Evolutionary conservation across 2,797 vertebrate genomes (phyloP), one percentile per base, ranked within the genome.

Genomic region (Masticophis lateralis): DNA sequence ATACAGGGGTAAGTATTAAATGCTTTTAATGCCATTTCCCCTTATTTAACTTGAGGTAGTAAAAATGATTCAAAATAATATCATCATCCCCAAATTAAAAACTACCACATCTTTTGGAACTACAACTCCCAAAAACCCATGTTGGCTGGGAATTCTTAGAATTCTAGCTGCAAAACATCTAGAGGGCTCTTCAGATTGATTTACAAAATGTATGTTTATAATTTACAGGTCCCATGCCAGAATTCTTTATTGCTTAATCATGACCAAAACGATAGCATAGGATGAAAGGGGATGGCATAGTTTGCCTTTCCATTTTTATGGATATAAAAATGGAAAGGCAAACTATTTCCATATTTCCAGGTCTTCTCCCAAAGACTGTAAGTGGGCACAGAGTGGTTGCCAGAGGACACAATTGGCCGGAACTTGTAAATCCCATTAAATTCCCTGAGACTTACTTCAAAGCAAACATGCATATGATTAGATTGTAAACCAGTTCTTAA

Each of bases 1-100:
- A 94, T 96, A 94, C 96, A 93, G 92, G 95, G 95, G 90, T 94
- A 94, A 92, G 0, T 89, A 0, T 69, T 74, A 92, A 93, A 96
- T 93, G 94, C 22, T 94, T 95, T 61, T 91, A 94, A 96, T 92
- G 96, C 96, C 97, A 95, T 95, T 95, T 97, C 97, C 96, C 97
- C 96, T 96, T 97, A 63, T 37, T 89, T 83, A 96, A 97, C 97
- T 96, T 97, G 97, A 98, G 97, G 98, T 98, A 98, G 97, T 97
- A 97, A 96, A 98, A 94, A 96, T 95, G 97, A 93, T 91, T 94
- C 59, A 96, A 96, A 97, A 97, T 96, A 94, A 69, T 83, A 97
- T 94, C 97, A 83, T 83, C 20, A 25, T 25, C 20, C 37, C 37
- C 43, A 47, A 83, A 83, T 47, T 83, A 47, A 83, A 47, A 83